Conservation (phyloP, 1,140 invertebrate genomes). For the Dufourea novaeangliae region DNA sequence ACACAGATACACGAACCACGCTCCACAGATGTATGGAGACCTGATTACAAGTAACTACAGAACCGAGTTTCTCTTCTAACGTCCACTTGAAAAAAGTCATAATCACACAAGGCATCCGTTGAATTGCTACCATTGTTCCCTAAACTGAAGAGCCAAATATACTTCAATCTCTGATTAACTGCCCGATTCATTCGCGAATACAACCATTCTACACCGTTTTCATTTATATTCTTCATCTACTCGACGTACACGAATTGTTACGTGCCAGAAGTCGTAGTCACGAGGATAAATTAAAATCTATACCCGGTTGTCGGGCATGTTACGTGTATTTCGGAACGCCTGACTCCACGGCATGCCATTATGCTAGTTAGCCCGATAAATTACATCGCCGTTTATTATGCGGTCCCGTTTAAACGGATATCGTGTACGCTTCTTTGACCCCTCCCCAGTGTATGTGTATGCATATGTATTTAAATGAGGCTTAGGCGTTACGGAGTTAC, state of each 20-base stretch:
- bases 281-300: not conserved
- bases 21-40: too few relatives aligned
- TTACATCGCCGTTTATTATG: conserved; percentile 31
- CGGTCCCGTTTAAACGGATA: conserved; percentile 31
- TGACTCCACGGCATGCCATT: conserved; percentile 5
- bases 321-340: too few relatives aligned
- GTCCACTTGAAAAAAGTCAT: too few relatives aligned
- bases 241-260: not conserved
- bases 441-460: not conserved
- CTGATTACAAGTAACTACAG: too few relatives aligned
- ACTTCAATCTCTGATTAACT: too few relatives aligned
- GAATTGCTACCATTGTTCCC: too few relatives aligned
- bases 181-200: too few relatives aligned
- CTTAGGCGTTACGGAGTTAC: conserved; percentile 35
- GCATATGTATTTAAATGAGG: conserved; percentile 59
- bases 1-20: too few relatives aligned
- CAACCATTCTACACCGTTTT: not conserved
- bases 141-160: too few relatives aligned
- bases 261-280: not conserved
- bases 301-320: not conserved
- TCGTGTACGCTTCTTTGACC: conserved; percentile 22
- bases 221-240: not conserved
- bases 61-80: too few relatives aligned
- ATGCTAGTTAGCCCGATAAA: conserved; percentile 31
- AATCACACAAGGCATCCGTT: not conserved